Conservation (phyloP, 2,888 invertebrate species). For the Philereme transversata region DNA sequence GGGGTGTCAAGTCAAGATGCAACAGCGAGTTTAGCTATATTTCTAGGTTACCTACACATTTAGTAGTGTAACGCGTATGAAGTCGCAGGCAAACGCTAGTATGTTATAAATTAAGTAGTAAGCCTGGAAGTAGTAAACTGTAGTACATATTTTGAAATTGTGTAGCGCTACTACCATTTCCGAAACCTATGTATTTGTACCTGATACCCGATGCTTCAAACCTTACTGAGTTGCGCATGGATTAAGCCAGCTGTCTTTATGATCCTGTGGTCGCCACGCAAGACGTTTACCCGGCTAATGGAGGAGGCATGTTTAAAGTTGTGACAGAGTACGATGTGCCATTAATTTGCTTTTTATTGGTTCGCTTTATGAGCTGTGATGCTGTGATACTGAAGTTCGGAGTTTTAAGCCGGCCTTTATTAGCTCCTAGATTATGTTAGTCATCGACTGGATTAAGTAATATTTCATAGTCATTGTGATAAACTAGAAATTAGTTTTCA, state of each 20-base stretch:
- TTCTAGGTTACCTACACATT: no score
- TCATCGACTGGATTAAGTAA: conserved; percentile 4
- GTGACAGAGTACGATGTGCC: conserved; percentile 14
- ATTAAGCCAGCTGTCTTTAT: neutral
- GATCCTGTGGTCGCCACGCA: neutral
- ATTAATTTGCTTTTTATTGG: conserved; percentile 35
- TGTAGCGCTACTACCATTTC: no score
- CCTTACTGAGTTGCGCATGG: neutral
- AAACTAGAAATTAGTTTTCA: no score
- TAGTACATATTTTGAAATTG: no score
- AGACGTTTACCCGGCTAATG: conserved; percentile 41
- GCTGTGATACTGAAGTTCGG: conserved; percentile 23
- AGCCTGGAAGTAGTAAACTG: no score
- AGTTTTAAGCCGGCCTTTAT: conserved; percentile 11
- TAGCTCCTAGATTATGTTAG: conserved; percentile 12
- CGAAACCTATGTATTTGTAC: no score
- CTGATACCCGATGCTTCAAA: no score
- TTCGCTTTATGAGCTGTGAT: conserved; percentile 23
- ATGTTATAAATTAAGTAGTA: no score
- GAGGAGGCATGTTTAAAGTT: conserved; percentile 46
- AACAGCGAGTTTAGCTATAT: no score
- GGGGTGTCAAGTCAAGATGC: no score
- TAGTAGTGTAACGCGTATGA: no score
- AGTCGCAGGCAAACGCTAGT: no score
- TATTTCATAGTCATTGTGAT: conserved; percentile 7